Conservation (phyloP, 2,797 vertebrate genomes). For the Silurus aristotelis region DNA sequence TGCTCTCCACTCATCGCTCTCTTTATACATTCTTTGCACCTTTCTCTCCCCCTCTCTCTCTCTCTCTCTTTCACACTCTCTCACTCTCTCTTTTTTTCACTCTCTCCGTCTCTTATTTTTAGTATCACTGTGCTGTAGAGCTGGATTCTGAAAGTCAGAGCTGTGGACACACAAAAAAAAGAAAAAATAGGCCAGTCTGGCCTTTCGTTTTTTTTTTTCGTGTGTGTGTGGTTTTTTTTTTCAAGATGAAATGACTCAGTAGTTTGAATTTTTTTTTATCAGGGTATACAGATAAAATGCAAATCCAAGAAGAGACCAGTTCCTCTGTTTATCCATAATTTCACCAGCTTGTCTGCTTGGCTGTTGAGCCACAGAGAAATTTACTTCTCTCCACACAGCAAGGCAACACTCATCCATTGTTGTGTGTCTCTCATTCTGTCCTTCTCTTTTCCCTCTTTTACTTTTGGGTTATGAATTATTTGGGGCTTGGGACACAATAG, state of each 20-base stretch:
- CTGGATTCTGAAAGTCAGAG: slow-evolving; percentile 19
- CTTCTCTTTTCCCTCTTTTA: not conserved
- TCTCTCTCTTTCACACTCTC: not conserved
- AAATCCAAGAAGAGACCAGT: slow-evolving; percentile 56
- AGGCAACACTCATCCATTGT: not conserved
- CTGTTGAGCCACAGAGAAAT: not conserved
- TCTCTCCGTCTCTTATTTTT: slow-evolving; percentile 10
- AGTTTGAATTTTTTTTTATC: slow-evolving; percentile 33
- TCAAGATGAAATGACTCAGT: slow-evolving; percentile 28
- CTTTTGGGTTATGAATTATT: not conserved
- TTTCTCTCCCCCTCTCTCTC: slow-evolving; percentile 2
- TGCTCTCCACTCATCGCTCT: not conserved
- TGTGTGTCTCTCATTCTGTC: not conserved
- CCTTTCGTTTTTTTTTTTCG: not conserved
- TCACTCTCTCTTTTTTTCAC: not conserved
- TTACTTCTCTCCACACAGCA: not conserved
- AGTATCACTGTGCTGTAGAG: not conserved
- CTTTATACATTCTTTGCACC: slow-evolving; percentile 27
- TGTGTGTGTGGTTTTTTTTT: slow-evolving; percentile 3
- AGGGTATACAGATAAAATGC: slow-evolving; percentile 10
- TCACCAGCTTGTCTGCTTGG: slow-evolving; percentile 42
- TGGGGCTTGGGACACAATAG: not conserved
- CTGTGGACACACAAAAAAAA: slow-evolving; percentile 18
- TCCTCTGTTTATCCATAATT: slow-evolving; percentile 64
- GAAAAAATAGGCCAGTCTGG: slow-evolving; percentile 31